Evolutionary conservation across 2,888 invertebrate species (phyloP).

Genomic region (Zaprionus bogoriensis): DNA sequence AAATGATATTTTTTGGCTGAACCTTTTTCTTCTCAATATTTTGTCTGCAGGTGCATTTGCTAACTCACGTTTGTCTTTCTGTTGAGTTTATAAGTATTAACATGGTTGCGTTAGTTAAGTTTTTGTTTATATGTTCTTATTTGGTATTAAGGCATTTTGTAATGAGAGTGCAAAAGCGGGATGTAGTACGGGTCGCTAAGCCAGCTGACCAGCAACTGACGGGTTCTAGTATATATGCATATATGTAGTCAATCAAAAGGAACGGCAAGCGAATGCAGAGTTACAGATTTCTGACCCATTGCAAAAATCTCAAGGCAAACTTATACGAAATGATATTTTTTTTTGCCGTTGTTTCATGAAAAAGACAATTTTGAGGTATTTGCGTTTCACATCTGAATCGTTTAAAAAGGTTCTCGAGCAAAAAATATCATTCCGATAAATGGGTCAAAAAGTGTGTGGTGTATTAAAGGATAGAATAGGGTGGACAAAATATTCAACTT

Average conservation of each 20-base stretch:
- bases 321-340: conserved; percentile 68
- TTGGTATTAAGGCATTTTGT: conserved; percentile 28
- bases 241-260: conserved; percentile 38
- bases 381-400: conserved; percentile 36
- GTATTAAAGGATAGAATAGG: conserved; percentile 24
- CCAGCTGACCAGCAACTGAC: conserved; percentile 5
- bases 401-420: conserved; percentile 76
- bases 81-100: conserved; percentile 20
- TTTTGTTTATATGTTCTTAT: conserved; percentile 22
- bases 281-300: conserved; percentile 63
- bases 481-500: conserved; percentile 5
- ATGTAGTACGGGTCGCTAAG: conserved; percentile 2
- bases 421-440: conserved; percentile 83
- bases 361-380: not conserved
- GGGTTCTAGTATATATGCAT: not conserved
- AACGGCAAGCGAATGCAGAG: conserved; percentile 51
- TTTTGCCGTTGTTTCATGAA: conserved; percentile 22
- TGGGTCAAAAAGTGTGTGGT: conserved; percentile 70
- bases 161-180: conserved; percentile 35
- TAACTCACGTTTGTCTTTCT: conserved; percentile 20
- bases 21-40: conserved; percentile 59
- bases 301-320: conserved; percentile 24
- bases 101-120: conserved; percentile 10
- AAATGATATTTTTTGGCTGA: conserved; percentile 81
- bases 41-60: conserved; percentile 50